Conservation (phyloP, 2,888 invertebrate species). For the Ommatoiulus sabulosus region DNA sequence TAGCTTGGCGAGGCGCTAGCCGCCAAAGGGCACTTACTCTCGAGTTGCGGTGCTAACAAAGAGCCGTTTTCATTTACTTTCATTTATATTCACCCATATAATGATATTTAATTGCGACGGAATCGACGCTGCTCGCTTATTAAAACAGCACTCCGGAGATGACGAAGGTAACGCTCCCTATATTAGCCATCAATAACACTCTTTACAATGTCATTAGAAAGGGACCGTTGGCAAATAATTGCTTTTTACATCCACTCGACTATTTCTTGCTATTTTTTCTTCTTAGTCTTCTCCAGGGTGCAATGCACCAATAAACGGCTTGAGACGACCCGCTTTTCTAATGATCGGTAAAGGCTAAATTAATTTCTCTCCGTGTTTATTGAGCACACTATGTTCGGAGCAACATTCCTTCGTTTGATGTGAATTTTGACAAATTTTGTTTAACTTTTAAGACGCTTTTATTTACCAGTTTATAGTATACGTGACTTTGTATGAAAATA, state of each 20-base stretch:
- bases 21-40: neutral
- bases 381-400: too few species aligned
- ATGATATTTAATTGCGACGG: slow-evolving; percentile 24
- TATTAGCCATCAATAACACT: slow-evolving; percentile 12
- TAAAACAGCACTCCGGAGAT: slow-evolving; percentile 3
- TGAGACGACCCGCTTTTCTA: neutral
- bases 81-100: slow-evolving; percentile 40
- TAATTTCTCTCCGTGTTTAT: neutral
- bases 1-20: neutral
- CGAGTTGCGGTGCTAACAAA: neutral
- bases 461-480: too few species aligned
- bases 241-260: slow-evolving; percentile 1
- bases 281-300: neutral
- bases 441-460: too few species aligned
- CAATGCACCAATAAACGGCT: slow-evolving; percentile 5
- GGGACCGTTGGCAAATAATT: slow-evolving; percentile 43
- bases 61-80: slow-evolving; percentile 9
- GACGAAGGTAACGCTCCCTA: slow-evolving; percentile 24
- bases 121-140: slow-evolving; percentile 15
- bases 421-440: neutral
- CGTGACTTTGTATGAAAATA: too few species aligned
- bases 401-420: neutral
- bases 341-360: neutral
- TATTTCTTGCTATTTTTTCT: neutral
- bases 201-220: slow-evolving; percentile 43